phyloP scores from a whole-genome alignment of 2,797 vertebrate genomes.

The Eospalax fontanierii region DNA sequence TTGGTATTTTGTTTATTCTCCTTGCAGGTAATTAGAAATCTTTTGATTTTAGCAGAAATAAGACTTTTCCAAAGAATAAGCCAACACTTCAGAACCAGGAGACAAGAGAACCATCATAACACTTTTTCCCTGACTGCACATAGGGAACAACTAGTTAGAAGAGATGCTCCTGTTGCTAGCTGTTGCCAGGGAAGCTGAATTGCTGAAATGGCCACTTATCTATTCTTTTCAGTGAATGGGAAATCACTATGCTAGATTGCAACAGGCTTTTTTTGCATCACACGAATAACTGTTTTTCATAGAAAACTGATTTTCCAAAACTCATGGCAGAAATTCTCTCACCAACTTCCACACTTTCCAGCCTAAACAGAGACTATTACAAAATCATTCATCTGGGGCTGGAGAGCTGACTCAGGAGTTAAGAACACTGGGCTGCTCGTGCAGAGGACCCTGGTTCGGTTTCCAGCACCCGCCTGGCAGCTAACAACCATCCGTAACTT shows the following conservation, averaged over 20 bases:
- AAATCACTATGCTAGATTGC: slow-evolving; percentile 31
- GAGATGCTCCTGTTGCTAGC: background rate
- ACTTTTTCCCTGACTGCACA: background rate
- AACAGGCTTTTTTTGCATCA: background rate
- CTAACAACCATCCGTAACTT: too few species aligned
- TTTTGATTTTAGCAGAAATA: slow-evolving; percentile 1
- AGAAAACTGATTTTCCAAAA: slow-evolving; percentile 38
- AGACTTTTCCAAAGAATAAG: slow-evolving; percentile 4
- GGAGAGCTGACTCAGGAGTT: too few species aligned
- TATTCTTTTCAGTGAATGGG: background rate
- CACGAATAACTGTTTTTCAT: slow-evolving; percentile 63
- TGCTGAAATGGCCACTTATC: slow-evolving; percentile 5
- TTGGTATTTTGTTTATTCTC: background rate
- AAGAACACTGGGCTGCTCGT: too few species aligned
- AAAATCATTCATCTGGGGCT: background rate
- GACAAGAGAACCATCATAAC: background rate
- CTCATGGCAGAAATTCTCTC: background rate
- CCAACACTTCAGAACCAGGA: background rate
- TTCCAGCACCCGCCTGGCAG: too few species aligned
- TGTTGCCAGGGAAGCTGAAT: background rate
- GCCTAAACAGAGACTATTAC: background rate
- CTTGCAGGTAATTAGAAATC: background rate
- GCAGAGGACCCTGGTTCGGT: too few species aligned
- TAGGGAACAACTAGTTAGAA: slow-evolving; percentile 1
- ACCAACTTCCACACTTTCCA: background rate